Conservation (phyloP, 2,797 vertebrate species). For the Peromyscus eremicus region DNA sequence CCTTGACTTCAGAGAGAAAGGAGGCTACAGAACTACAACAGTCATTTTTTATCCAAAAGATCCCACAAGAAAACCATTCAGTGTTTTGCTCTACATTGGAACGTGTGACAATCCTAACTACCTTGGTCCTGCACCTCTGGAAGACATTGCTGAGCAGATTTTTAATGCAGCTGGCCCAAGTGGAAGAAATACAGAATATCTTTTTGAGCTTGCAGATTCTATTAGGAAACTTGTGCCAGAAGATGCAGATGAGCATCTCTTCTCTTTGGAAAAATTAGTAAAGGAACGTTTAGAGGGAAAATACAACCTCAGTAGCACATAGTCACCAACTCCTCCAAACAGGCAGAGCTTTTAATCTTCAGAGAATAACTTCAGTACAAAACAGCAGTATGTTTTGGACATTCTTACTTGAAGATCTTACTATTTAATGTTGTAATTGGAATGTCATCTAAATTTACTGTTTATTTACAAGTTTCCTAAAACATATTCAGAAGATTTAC, state of each 20-base stretch:
- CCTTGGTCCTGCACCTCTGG: slow-evolving; percentile 97
- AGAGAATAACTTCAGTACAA: slow-evolving; percentile 67
- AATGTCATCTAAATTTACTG: slow-evolving; percentile 54
- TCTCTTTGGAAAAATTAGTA: slow-evolving; percentile 95
- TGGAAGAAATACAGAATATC: slow-evolving; percentile 96
- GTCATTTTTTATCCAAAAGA: slow-evolving; percentile 95
- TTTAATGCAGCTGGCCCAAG: slow-evolving; percentile 93
- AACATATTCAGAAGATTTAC: slow-evolving; percentile 56
- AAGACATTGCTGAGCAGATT: slow-evolving; percentile 97
- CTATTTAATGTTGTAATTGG: slow-evolving; percentile 71
- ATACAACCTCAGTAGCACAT: slow-evolving; percentile 82
- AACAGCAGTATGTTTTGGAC: slow-evolving; percentile 59
- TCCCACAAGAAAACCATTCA: slow-evolving; percentile 87
- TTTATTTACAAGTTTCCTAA: slow-evolving; percentile 60
- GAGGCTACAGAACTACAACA: slow-evolving; percentile 94
- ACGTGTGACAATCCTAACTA: slow-evolving; percentile 96
- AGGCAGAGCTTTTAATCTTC: slow-evolving; percentile 52
- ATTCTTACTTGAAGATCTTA: slow-evolving; percentile 65
- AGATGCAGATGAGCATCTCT: slow-evolving; percentile 95
- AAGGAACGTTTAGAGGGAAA: slow-evolving; percentile 89
- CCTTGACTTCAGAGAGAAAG: slow-evolving; percentile 97
- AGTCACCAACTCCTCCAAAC: slow-evolving; percentile 52
- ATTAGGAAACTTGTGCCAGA: slow-evolving; percentile 95
- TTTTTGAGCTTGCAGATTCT: slow-evolving; percentile 96
- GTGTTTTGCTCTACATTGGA: slow-evolving; percentile 95